Evolutionary conservation across 2,888 invertebrate genomes (phyloP).

Genomic region (Volucella bombylans): DNA sequence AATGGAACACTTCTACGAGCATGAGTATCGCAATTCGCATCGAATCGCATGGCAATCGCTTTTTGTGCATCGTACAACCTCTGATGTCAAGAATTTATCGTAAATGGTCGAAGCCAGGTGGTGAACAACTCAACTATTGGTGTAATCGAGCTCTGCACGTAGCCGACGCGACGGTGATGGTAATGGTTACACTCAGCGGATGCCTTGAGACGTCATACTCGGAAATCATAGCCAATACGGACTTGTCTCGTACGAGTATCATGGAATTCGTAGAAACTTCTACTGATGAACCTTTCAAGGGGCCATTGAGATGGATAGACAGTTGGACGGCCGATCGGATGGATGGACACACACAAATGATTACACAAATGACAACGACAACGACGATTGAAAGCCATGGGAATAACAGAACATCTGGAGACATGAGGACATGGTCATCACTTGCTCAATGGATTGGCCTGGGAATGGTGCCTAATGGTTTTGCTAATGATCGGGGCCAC

Average conservation of each 20-base stretch:
- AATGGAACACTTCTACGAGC: not conserved
- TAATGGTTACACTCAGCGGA: constrained; percentile 14
- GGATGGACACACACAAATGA: constrained; percentile 40
- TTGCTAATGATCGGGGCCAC: too few species aligned
- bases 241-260: not conserved
- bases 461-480: too few species aligned
- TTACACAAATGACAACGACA: constrained; percentile 26
- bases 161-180: constrained; percentile 6
- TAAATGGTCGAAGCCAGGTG: constrained; percentile 59
- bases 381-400: constrained; percentile 53
- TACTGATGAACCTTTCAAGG: constrained; percentile 40
- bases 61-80: constrained; percentile 45
- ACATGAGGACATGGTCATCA: constrained; percentile 45
- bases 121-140: constrained; percentile 59
- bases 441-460: not conserved
- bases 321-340: constrained; percentile 49
- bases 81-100: constrained; percentile 61
- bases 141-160: constrained; percentile 47
- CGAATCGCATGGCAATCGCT: constrained; percentile 19
- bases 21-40: too few species aligned
- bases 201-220: constrained; percentile 64
- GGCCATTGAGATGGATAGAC: constrained; percentile 35
- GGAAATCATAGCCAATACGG: constrained; percentile 56
- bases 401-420: constrained; percentile 55
- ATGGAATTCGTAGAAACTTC: constrained; percentile 53